Percentiles rank a stretch among this genome's conserved stretches.
Evolutionary conservation across 2,797 vertebrate species (phyloP).

Genomic region (Pantherophis alleghaniensis): DNA sequence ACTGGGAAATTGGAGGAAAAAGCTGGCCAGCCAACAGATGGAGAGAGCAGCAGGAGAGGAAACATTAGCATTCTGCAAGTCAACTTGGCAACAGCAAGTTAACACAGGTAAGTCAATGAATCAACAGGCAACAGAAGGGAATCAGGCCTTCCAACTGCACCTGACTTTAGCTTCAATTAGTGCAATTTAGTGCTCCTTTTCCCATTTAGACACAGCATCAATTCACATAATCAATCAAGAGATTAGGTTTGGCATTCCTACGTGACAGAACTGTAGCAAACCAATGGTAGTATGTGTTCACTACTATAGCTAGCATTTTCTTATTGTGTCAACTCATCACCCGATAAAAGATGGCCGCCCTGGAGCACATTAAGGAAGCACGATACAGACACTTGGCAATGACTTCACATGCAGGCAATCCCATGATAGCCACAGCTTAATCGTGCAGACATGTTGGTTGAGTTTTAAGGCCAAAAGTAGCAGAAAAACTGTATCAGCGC

Average conservation of each 20-base stretch:
- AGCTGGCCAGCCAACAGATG: conserved; percentile 62
- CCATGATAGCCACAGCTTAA: background rate
- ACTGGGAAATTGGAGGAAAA: conserved; percentile 58
- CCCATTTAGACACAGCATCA: conserved; percentile 7
- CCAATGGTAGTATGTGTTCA: background rate
- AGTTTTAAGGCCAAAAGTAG: background rate
- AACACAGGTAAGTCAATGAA: conserved; percentile 60
- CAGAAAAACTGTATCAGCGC: background rate
- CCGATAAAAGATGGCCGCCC: background rate
- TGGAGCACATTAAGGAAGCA: background rate
- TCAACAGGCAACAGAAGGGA: conserved; percentile 61
- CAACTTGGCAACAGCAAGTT: conserved; percentile 57
- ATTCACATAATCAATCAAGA: conserved; percentile 21
- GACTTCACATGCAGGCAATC: background rate
- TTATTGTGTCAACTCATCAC: background rate
- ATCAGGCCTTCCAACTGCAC: conserved; percentile 45
- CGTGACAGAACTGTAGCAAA: background rate
- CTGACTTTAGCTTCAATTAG: conserved; percentile 27
- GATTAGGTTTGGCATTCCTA: background rate
- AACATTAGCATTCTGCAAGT: conserved; percentile 62
- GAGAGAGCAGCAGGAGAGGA: conserved; percentile 59
- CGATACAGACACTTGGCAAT: background rate
- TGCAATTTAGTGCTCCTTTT: conserved; percentile 8
- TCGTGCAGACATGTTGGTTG: background rate
- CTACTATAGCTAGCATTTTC: background rate